These are phyloP conservation scores for Chaetura pelagica DNA, from an alignment of 2,113 vertebrate genomes.

Conservation along the genomic window DNA sequence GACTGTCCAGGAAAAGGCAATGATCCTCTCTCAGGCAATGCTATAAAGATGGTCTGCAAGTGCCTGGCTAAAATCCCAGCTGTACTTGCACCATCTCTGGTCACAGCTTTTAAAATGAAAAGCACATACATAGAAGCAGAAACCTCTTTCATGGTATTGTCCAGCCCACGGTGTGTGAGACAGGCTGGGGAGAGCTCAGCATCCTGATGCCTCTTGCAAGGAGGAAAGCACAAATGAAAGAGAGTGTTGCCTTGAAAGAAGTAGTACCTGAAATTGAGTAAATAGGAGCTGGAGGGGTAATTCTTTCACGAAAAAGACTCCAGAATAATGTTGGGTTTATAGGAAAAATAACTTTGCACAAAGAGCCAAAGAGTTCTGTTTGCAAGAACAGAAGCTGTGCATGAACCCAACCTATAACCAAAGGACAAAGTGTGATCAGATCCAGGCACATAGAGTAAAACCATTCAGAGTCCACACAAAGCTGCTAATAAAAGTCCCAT, in stretches of 20 bases:
- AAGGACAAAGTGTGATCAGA: neutral
- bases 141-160: fast-evolving
- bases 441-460: neutral
- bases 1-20: neutral
- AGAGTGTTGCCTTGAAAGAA: neutral
- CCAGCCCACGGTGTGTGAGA: neutral
- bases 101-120: neutral
- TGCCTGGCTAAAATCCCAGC: neutral
- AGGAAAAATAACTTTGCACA: neutral
- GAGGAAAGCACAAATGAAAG: neutral
- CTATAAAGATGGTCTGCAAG: neutral
- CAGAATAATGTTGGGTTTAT: neutral
- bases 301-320: neutral
- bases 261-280: neutral
- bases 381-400: neutral
- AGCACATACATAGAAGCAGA: neutral
- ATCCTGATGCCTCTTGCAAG: neutral
- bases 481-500: neutral
- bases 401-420: neutral
- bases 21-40: neutral
- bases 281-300: neutral
- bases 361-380: neutral
- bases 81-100: neutral
- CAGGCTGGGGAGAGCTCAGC: neutral
- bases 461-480: neutral